These are phyloP conservation scores for Triplophysa bombifrons DNA, from an alignment of 2,797 vertebrate genomes.

Conservation along the genomic window DNA sequence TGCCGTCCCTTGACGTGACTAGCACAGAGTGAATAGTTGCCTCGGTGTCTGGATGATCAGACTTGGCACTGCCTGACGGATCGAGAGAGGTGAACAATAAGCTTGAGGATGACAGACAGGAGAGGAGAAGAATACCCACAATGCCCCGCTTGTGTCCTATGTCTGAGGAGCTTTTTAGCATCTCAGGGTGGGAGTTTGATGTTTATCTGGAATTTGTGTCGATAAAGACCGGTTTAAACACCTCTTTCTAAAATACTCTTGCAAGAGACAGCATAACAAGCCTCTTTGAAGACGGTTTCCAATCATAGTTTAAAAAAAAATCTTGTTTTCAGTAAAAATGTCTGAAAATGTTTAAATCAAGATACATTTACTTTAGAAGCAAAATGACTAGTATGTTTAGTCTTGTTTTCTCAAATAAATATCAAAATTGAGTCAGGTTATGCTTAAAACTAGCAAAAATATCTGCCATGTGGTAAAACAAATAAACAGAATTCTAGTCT, in stretches of 20 bases:
- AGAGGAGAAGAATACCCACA: constrained; percentile 54
- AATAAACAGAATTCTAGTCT: too few relatives aligned
- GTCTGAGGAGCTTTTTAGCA: constrained; percentile 50
- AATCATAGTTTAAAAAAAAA: neutral
- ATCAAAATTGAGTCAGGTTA: too few relatives aligned
- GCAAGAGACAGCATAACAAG: constrained; percentile 12
- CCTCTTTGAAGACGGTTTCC: constrained; percentile 21
- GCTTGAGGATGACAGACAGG: constrained; percentile 47
- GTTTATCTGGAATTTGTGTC: constrained; percentile 47
- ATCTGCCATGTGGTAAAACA: too few relatives aligned
- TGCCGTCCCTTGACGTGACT: constrained; percentile 36
- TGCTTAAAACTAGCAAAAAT: too few relatives aligned
- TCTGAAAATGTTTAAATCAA: too few relatives aligned
- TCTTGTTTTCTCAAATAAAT: too few relatives aligned
- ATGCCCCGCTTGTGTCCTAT: constrained; percentile 61
- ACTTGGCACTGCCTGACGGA: constrained; percentile 54
- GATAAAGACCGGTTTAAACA: constrained; percentile 33
- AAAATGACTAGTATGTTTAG: too few relatives aligned
- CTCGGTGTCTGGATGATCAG: constrained; percentile 41
- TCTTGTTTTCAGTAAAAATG: too few relatives aligned
- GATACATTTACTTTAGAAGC: too few relatives aligned
- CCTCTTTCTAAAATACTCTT: constrained; percentile 35
- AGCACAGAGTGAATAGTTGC: constrained; percentile 49
- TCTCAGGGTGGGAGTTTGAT: constrained; percentile 24
- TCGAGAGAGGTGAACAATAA: constrained; percentile 58